Percentiles rank a stretch among this genome's conserved stretches.
These are phyloP conservation scores for Holothuria glaberrima DNA, from an alignment of 35 echinoderm and acorn worm species.

Conservation along the genomic window DNA sequence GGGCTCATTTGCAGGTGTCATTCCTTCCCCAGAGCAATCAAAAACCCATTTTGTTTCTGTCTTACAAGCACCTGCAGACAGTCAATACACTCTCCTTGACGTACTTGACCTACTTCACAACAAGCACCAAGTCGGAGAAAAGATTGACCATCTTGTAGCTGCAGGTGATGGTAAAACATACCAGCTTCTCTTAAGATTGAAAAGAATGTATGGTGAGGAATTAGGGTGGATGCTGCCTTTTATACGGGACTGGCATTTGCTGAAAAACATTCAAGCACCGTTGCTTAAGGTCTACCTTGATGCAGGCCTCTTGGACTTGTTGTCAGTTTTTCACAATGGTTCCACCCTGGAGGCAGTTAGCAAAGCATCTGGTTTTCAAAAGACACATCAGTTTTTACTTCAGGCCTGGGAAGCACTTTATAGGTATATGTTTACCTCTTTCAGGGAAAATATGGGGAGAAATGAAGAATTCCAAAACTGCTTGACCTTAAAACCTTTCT, in stretches of 20 bases:
- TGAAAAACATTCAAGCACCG: slow-evolving; percentile 47
- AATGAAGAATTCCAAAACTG: too few species aligned
- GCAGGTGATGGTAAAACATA: slow-evolving; percentile 39
- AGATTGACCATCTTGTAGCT: slow-evolving; percentile 6
- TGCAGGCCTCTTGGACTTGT: not conserved
- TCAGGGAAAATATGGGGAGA: too few species aligned
- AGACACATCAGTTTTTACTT: slow-evolving; percentile 3
- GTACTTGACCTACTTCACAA: not conserved
- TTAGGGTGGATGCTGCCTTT: slow-evolving; percentile 40
- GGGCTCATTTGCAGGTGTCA: not conserved
- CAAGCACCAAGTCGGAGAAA: slow-evolving; percentile 13
- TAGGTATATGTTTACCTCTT: too few species aligned
- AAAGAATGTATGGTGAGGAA: not conserved
- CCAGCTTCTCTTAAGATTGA: not conserved
- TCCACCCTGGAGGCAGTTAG: slow-evolving; percentile 13
- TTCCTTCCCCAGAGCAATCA: not conserved
- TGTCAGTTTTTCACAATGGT: slow-evolving; percentile 48
- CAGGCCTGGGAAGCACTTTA: not conserved
- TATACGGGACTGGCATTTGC: slow-evolving; percentile 58
- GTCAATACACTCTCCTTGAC: not conserved
- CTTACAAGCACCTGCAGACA: slow-evolving; percentile 3
- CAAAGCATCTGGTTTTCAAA: slow-evolving; percentile 48
- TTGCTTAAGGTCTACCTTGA: slow-evolving; percentile 44
- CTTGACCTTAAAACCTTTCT: too few species aligned
- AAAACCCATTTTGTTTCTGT: slow-evolving; percentile 29